Evolutionary conservation across 2,113 vertebrate species (phyloP).

Genomic region (Zapus hudsonius): DNA sequence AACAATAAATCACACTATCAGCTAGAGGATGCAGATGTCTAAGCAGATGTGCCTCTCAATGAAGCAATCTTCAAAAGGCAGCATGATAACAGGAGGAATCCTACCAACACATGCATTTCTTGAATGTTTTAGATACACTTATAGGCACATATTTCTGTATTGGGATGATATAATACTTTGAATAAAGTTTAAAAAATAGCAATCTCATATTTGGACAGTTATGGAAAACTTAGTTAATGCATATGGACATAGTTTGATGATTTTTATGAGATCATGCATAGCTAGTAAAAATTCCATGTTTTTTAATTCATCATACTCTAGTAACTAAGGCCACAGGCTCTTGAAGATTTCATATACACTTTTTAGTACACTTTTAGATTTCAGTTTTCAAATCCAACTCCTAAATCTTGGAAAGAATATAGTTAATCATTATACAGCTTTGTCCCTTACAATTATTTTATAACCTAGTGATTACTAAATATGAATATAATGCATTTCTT

Average conservation of each 20-base stretch:
- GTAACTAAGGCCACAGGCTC: not conserved
- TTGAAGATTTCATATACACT: not conserved
- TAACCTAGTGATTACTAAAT: slow-evolving; percentile 12
- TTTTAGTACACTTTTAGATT: slow-evolving; percentile 15
- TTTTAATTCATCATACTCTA: not conserved
- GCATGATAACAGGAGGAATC: not conserved
- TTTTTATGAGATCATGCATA: not conserved
- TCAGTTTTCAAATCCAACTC: slow-evolving; percentile 44
- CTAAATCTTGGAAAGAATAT: not conserved
- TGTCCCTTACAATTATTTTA: not conserved
- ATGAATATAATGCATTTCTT: not conserved
- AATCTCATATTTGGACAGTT: not conserved
- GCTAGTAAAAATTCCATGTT: not conserved
- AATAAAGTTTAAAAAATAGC: not conserved
- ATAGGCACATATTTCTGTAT: not conserved
- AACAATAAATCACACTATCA: not conserved
- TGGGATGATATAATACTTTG: not conserved
- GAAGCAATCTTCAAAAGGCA: not conserved
- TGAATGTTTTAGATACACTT: too few relatives aligned
- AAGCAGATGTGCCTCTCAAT: not conserved
- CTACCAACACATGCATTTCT: not conserved
- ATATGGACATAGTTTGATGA: not conserved
- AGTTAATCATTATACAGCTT: slow-evolving; percentile 30
- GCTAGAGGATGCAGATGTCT: not conserved
- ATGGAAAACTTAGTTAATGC: not conserved